Conservation (phyloP, 2,888 invertebrate species). For the Byasa hedistus region DNA sequence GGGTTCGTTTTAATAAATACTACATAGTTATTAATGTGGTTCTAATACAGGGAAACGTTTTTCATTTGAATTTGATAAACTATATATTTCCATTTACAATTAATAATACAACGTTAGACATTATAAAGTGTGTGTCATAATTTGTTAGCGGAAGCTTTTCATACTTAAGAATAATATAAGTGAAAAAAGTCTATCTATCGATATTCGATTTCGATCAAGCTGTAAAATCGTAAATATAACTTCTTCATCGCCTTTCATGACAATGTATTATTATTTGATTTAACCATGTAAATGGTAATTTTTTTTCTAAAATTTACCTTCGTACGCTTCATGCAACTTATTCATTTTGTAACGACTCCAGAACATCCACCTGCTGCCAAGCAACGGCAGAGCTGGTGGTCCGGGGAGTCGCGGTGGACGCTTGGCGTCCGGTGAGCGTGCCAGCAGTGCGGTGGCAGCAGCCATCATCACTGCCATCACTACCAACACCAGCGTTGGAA, state of each 20-base stretch:
- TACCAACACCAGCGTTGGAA: slow-evolving; percentile 64
- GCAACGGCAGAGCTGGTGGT: slow-evolving; percentile 84
- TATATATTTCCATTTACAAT: no score
- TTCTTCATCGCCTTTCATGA: no score
- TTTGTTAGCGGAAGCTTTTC: no score
- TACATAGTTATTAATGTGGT: slow-evolving; percentile 12
- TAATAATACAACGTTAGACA: no score
- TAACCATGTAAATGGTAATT: slow-evolving; percentile 3
- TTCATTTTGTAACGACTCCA: slow-evolving; percentile 84
- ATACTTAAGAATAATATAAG: no score
- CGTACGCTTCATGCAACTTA: slow-evolving; percentile 88
- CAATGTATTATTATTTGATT: no score
- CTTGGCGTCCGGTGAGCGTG: slow-evolving; percentile 51
- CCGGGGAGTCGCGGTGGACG: slow-evolving; percentile 82
- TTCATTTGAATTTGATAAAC: no score
- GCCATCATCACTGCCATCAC: slow-evolving; percentile 55
- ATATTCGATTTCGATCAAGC: no score
- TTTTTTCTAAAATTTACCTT: slow-evolving; percentile 73
- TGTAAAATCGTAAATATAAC: no score
- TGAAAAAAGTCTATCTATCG: no score
- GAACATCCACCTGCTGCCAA: slow-evolving; percentile 91
- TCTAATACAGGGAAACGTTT: no score
- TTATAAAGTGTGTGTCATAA: no score
- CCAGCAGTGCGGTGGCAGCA: slow-evolving; percentile 53
- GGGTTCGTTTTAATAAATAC: neutral